These are phyloP conservation scores for Sceloporus tristichus DNA, from an alignment of 2,113 vertebrate species.

Conservation along the genomic window DNA sequence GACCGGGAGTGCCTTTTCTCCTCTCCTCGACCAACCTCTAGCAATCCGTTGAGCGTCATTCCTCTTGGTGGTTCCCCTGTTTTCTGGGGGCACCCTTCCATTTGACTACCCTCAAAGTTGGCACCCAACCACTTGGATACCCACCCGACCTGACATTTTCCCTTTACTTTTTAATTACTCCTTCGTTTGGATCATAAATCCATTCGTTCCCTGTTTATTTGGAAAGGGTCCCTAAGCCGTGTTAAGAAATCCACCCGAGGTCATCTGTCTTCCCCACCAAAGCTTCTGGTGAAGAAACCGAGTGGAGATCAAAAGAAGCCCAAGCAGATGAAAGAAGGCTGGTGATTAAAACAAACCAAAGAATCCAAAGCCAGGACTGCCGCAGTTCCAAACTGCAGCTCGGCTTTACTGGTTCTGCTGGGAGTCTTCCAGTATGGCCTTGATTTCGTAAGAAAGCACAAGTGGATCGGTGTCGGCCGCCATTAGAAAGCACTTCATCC, in stretches of 20 bases:
- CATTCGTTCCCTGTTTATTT: neutral
- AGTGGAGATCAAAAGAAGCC: neutral
- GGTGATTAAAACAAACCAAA: neutral
- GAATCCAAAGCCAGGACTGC: neutral
- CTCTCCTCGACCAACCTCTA: slow-evolving; percentile 67
- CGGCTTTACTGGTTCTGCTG: neutral
- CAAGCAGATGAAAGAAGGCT: neutral
- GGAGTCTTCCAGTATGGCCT: neutral
- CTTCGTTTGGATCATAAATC: neutral
- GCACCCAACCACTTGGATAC: slow-evolving; percentile 41
- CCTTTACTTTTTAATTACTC: neutral
- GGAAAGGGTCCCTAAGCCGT: neutral
- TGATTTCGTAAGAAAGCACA: neutral
- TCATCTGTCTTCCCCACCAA: neutral
- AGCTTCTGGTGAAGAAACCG: neutral
- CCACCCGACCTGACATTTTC: neutral
- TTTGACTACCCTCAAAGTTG: slow-evolving; percentile 47
- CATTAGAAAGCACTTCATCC: neutral
- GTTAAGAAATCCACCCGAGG: neutral
- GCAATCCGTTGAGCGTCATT: slow-evolving; percentile 60
- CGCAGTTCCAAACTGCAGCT: neutral
- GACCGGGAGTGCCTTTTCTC: slow-evolving; percentile 77
- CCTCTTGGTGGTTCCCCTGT: slow-evolving; percentile 40
- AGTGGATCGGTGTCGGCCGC: neutral
- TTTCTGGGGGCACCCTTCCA: slow-evolving; percentile 70